A percentile compares a stretch with the other conserved stretches of the same genome.
phyloP scores from a whole-genome alignment of 2,888 invertebrate genomes.

The Acleris holmiana region DNA sequence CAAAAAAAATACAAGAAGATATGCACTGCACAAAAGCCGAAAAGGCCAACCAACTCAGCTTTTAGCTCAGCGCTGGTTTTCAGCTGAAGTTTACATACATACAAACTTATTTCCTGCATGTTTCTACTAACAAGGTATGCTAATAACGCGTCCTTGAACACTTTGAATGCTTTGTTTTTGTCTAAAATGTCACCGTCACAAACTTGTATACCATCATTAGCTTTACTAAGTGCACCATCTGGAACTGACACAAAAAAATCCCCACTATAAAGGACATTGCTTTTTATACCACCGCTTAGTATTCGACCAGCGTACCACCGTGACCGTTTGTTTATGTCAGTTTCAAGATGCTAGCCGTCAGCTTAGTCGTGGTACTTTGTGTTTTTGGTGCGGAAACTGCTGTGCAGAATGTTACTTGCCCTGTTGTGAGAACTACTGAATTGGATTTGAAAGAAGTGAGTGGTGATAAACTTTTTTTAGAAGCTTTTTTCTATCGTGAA shows the following conservation, averaged over 20 bases:
- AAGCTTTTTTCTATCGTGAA: too few species aligned
- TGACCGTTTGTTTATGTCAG: slow-evolving; percentile 43
- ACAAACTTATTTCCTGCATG: too few species aligned
- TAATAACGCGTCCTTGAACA: too few species aligned
- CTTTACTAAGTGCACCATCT: slow-evolving; percentile 36
- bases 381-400: slow-evolving; percentile 55
- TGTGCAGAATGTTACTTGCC: slow-evolving; percentile 64
- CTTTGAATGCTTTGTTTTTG: too few species aligned
- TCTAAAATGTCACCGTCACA: too few species aligned
- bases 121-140: too few species aligned
- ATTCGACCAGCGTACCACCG: slow-evolving; percentile 46
- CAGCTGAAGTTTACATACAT: too few species aligned
- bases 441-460: slow-evolving; percentile 76
- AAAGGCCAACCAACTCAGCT: too few species aligned
- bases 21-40: too few species aligned
- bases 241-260: slow-evolving; percentile 54
- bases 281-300: slow-evolving; percentile 61
- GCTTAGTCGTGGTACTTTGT: slow-evolving; percentile 54
- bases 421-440: slow-evolving; percentile 62
- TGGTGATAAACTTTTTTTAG: slow-evolving; percentile 9
- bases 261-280: slow-evolving; percentile 56
- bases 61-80: too few species aligned
- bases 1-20: too few species aligned
- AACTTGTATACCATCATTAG: too few species aligned
- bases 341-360: slow-evolving; percentile 57